Conservation (phyloP, 1,140 invertebrate species). For the Cheumatopsyche charites region DNA sequence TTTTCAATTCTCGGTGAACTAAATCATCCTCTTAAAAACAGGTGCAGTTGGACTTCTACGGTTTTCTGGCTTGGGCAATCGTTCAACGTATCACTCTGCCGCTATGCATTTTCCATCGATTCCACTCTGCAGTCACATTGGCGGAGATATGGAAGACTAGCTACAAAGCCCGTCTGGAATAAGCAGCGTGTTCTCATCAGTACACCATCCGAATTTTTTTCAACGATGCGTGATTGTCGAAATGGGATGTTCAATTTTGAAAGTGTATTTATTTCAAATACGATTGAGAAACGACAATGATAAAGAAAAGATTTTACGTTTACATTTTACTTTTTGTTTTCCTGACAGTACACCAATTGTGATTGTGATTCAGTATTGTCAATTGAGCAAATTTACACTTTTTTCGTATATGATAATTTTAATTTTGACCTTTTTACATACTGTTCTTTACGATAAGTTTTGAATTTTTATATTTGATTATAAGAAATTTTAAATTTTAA, state of each 20-base stretch:
- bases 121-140: slow-evolving; percentile 95
- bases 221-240: too few relatives aligned
- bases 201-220: neutral
- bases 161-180: slow-evolving; percentile 89
- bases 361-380: slow-evolving; percentile 16
- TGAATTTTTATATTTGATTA: neutral
- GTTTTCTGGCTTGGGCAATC: slow-evolving; percentile 91
- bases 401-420: too few relatives aligned
- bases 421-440: too few relatives aligned
- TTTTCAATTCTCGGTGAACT: too few relatives aligned
- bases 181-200: slow-evolving; percentile 53
- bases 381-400: neutral
- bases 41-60: slow-evolving; percentile 90
- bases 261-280: too few relatives aligned
- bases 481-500: slow-evolving; percentile 3
- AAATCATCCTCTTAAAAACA: slow-evolving; percentile 53
- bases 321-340: neutral
- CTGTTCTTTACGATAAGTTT: too few relatives aligned
- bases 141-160: slow-evolving; percentile 98
- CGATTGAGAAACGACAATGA: too few relatives aligned
- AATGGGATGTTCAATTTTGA: too few relatives aligned
- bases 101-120: slow-evolving; percentile 95
- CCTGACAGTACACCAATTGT: neutral
- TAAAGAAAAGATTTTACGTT: too few relatives aligned
- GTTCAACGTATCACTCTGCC: slow-evolving; percentile 92